phyloP scores from a whole-genome alignment of 2,888 invertebrate genomes.

The Parasteatoda lunata region DNA sequence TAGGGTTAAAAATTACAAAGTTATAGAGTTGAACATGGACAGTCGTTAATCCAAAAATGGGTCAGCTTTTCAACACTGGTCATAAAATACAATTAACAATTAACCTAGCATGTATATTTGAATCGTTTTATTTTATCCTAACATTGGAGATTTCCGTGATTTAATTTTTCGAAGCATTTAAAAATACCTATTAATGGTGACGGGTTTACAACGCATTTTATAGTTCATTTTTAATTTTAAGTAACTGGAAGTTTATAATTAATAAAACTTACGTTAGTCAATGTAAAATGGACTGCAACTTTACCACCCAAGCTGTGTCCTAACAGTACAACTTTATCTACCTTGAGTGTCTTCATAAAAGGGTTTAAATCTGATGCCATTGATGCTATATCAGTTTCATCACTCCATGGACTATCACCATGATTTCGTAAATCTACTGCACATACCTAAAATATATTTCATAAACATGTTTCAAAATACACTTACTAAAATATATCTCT shows the following conservation, averaged over 20 bases:
- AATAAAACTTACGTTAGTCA: conserved; percentile 12
- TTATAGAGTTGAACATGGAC: too few species aligned
- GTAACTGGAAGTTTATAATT: neutral
- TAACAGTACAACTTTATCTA: neutral
- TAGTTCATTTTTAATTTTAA: neutral
- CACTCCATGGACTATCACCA: conserved; percentile 10
- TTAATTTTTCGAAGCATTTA: too few species aligned
- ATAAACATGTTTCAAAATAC: neutral
- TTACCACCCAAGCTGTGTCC: conserved; percentile 29
- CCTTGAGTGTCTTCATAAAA: neutral
- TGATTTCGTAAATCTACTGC: conserved; percentile 14
- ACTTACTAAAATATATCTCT: neutral
- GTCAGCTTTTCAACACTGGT: too few species aligned
- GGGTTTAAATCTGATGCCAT: conserved; percentile 9
- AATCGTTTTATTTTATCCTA: too few species aligned
- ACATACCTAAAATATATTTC: conserved; percentile 1
- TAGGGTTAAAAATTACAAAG: too few species aligned
- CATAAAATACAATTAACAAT: too few species aligned
- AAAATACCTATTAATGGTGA: too few species aligned
- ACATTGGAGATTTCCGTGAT: too few species aligned
- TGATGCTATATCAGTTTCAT: conserved; percentile 1
- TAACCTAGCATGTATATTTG: too few species aligned
- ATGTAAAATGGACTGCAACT: conserved; percentile 11
- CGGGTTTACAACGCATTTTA: neutral
- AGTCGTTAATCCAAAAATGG: too few species aligned